A percentile compares a stretch with the other conserved stretches of the same genome.
Evolutionary conservation across 2,113 vertebrate genomes (phyloP).

Genomic region (Crypturellus undulatus): DNA sequence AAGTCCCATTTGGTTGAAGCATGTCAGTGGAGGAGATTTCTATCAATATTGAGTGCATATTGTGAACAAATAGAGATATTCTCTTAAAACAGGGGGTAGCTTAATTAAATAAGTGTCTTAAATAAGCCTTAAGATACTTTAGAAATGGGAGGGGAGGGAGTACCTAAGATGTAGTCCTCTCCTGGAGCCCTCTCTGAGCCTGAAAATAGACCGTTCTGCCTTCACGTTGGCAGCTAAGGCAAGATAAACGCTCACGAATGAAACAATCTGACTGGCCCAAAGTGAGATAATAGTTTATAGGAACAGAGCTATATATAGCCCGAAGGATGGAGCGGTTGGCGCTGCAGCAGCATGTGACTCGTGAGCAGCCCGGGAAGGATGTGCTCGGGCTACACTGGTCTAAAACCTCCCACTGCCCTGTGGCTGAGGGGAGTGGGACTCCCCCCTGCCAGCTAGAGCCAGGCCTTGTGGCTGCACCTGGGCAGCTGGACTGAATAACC

Average conservation of each 20-base stretch:
- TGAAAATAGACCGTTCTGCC: constrained; percentile 5
- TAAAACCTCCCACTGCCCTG: not conserved
- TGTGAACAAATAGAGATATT: not conserved
- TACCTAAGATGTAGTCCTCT: not conserved
- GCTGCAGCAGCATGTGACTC: not conserved
- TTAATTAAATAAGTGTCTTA: not conserved
- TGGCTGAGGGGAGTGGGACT: not conserved
- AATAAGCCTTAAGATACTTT: not conserved
- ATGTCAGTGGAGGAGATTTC: not conserved
- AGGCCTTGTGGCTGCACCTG: not conserved
- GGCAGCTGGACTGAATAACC: not conserved
- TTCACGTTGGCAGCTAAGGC: constrained; percentile 4
- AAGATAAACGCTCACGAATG: constrained; percentile 24
- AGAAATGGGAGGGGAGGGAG: not conserved
- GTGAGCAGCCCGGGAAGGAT: not conserved
- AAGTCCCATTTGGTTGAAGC: not conserved
- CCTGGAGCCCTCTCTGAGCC: not conserved
- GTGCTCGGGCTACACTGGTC: not conserved
- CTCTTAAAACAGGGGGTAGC: too few species aligned
- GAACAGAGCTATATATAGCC: constrained; percentile 24
- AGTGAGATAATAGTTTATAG: constrained; percentile 27
- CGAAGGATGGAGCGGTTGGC: not conserved
- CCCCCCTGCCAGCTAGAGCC: rapidly evolving
- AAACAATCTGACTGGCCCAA: not conserved
- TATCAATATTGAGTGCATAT: rapidly evolving